Base-by-base conservation (phyloP, 1,140 invertebrate species). In the Oncopodura yosiiana region DNA sequence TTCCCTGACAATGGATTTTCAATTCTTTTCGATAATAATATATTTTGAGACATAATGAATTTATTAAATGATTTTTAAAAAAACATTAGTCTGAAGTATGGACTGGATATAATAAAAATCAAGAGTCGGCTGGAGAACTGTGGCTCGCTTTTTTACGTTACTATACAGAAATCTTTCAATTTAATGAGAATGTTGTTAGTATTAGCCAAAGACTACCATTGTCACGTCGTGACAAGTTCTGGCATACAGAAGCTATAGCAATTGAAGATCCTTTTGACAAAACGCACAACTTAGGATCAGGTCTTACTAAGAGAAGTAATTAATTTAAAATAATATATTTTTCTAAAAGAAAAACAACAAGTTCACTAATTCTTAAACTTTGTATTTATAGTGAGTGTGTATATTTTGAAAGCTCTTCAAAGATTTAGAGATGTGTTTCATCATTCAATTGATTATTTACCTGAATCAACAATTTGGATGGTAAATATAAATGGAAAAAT, bases 241-340 rank as follows among this genome's bases (percentile, higher is more conserved):
- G 79, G 79, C 75, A 72, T 55, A 70, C 72, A 5, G 69, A 72
- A 41, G 69, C 69, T 45, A 69, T 81, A 42, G 77, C 77, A 1
- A 78, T 81, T 63, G 79, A 81, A 71, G 79, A 81, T 69, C 79
- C 79, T 16, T 81, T 81, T 71, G 75, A 78, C 63, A 65, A 77
- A 18, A 69, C 57, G 56, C 78, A 80, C 62, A 81, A 81, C 65
- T 66, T 81, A 29, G 78, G 78, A 29, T 70, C 69, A 61, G 77
- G 75, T 12, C 65, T 81, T 12, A 74, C 75, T 0, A 67, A 71
- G 55, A 77, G 76, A 68, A 81, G 78, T 79, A 70, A 72, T 71
- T 59, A 2, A 21, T 34, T 12, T 42, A n/a, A n/a, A n/a, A n/a
- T n/a, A n/a, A n/a, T n/a, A n/a, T 16, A 14, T 42, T 4, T 23